phyloP scores from a whole-genome alignment of 2,113 vertebrate species.

The Anser cygnoides region DNA sequence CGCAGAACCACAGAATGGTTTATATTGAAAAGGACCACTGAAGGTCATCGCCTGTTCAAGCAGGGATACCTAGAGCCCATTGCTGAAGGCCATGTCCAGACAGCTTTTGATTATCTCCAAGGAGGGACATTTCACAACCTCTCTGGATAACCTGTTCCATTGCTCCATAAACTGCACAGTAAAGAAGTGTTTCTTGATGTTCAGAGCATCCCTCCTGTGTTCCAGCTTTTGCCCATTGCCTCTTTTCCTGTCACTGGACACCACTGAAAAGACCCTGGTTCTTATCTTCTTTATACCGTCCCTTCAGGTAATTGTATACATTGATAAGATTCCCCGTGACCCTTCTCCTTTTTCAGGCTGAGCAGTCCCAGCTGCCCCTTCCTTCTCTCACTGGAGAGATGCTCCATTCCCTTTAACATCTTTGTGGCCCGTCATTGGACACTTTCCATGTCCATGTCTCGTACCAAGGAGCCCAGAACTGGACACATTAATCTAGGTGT shows the following conservation, averaged over 20 bases:
- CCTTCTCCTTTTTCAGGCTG: too few relatives aligned
- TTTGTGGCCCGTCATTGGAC: neutral
- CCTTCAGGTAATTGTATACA: neutral
- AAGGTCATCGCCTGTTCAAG: neutral
- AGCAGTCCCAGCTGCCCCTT: neutral
- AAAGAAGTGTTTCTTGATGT: neutral
- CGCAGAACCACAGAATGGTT: neutral
- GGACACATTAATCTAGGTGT: too few relatives aligned
- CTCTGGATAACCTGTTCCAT: neutral
- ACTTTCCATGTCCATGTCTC: neutral
- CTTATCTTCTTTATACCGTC: neutral
- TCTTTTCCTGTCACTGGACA: neutral
- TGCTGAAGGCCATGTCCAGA: neutral
- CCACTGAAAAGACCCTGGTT: neutral
- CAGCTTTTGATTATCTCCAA: neutral
- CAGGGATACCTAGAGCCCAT: neutral
- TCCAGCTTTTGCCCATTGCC: too few relatives aligned
- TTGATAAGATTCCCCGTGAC: neutral
- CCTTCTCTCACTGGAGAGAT: neutral
- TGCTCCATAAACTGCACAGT: neutral
- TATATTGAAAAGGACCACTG: neutral
- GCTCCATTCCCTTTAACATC: neutral
- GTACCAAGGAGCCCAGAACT: neutral
- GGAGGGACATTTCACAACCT: neutral
- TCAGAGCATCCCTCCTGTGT: neutral